Evolutionary conservation across 2,113 vertebrate species (phyloP), one percentile per base, ranked within the genome.

Genomic region (Sphaerodactylus townsendi): DNA sequence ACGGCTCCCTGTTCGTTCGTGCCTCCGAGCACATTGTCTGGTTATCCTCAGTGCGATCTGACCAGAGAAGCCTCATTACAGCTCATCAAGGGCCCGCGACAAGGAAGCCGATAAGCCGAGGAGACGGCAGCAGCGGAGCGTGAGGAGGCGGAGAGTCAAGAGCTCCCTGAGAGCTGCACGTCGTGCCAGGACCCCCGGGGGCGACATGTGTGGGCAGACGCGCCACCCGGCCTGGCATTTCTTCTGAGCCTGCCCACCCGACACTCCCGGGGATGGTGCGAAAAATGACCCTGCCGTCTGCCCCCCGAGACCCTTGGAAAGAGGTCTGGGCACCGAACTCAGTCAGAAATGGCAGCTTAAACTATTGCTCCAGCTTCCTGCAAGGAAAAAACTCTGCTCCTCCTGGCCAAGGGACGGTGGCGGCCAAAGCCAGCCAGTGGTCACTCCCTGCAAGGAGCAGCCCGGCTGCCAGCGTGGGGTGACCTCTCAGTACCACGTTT

Each of bases 51-150:
- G 76, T 11, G 6, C 35, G 70, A 72, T 84, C 69, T 21, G 1
- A 0, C 30, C 21, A 30, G 46, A 53, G 76, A 87, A 23, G 59
- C 21, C 75, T 93, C 0, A 0, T 91, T 87, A 82, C 74, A 84
- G 33, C 56, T 90, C 75, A 84, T 83, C 71, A n/a, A 3, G 2
- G 0, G 33, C 65, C n/a, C 0, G 0, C 86, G 77, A 86, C 77
- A 7, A 85, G 91, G 75, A 88, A 82, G 77, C 53, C 86, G 79
- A 85, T 79, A 86, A 92, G 72, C 79, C 46, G 77, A 77, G 87
- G 88, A 82, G 71, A 90, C 73, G 87, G 65, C 1, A 1, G 37
- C 76, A 79, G 50, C 77, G 39, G 21, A 77, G 39, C 53, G 86
- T 17, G 0, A 79, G 48, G 72, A 33, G 86, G 14, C 15, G 2